phyloP scores from a whole-genome alignment of 2,113 vertebrate species.

The Vicugna pacos region DNA sequence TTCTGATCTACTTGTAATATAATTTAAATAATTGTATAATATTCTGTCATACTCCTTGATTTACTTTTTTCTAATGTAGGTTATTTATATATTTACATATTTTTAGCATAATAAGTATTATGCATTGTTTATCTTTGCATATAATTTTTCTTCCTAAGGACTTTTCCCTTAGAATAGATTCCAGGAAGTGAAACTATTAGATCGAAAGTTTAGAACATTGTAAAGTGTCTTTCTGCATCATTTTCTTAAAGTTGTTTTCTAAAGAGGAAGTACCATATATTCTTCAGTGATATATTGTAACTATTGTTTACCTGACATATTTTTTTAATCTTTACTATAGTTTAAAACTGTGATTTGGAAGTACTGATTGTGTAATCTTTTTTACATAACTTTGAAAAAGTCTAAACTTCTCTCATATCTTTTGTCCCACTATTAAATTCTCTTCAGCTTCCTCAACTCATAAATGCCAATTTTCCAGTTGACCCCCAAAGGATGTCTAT shows the following conservation, averaged over 20 bases:
- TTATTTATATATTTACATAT: background rate
- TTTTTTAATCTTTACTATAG: background rate
- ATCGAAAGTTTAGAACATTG: background rate
- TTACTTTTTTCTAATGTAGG: background rate
- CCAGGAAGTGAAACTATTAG: background rate
- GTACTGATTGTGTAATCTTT: background rate
- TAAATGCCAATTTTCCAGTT: constrained; percentile 94
- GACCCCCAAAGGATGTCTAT: constrained; percentile 93
- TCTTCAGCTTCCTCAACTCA: constrained; percentile 92
- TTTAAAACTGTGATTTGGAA: background rate
- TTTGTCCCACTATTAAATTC: constrained; percentile 46
- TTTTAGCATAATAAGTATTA: background rate
- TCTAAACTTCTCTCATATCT: background rate
- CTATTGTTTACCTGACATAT: background rate
- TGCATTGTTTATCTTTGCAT: background rate
- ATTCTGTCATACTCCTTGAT: background rate
- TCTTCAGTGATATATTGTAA: background rate
- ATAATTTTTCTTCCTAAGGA: background rate
- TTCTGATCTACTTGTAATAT: background rate
- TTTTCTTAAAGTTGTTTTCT: background rate
- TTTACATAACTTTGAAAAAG: constrained; percentile 44
- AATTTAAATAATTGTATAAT: background rate
- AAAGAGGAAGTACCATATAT: background rate
- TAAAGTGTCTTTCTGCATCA: background rate
- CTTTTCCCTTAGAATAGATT: background rate